phyloP scores from a whole-genome alignment of 2,888 invertebrate species.

The Orchestes rusci region DNA sequence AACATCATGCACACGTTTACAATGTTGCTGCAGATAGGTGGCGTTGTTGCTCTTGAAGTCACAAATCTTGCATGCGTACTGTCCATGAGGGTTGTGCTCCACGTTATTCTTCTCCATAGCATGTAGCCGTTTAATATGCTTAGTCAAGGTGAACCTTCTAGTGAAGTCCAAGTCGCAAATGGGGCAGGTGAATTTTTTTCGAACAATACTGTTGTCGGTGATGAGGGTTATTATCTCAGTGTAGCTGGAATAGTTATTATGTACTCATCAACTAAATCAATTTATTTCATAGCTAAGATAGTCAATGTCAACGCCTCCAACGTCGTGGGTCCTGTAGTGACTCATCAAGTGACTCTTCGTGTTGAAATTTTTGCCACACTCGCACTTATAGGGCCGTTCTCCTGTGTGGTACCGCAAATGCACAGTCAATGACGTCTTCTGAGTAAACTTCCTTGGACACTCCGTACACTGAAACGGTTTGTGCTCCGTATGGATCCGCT shows the following conservation, averaged over 20 bases:
- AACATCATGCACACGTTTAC: neutral
- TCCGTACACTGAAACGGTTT: constrained; percentile 51
- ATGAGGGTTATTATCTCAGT: no score
- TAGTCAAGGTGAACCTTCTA: constrained; percentile 9
- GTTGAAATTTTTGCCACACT: constrained; percentile 23
- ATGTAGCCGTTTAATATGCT: constrained; percentile 11
- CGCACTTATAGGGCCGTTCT: constrained; percentile 47
- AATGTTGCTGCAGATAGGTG: neutral
- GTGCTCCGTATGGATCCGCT: constrained; percentile 50
- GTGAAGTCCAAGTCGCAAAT: constrained; percentile 10
- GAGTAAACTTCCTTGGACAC: constrained; percentile 53
- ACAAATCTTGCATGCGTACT: constrained; percentile 1
- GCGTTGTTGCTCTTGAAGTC: constrained; percentile 2
- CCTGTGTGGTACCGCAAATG: constrained; percentile 51
- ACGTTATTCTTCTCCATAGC: neutral
- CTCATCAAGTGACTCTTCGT: constrained; percentile 48
- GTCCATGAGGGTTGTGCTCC: neutral
- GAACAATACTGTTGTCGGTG: no score
- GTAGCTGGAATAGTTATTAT: no score
- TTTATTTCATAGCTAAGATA: constrained; percentile 23
- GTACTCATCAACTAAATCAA: no score
- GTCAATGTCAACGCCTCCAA: constrained; percentile 37
- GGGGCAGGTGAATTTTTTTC: constrained; percentile 4
- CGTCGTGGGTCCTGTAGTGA: constrained; percentile 50
- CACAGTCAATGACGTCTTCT: constrained; percentile 49